These are phyloP conservation scores for Alfaro cultratus DNA, from an alignment of 2,797 vertebrate species.

Conservation along the genomic window DNA sequence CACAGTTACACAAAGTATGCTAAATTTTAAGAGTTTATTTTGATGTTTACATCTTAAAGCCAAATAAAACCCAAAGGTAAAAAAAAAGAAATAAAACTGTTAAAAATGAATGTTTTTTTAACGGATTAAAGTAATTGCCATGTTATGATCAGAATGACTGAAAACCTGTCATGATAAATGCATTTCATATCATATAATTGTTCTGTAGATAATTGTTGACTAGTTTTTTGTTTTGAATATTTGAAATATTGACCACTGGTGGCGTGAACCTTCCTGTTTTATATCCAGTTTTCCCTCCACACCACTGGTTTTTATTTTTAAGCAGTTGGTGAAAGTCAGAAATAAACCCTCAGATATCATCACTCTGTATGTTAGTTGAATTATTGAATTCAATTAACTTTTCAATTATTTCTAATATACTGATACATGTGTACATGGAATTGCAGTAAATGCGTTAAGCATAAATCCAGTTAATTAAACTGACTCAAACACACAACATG, in stretches of 20 bases:
- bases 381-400: neutral
- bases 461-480: neutral
- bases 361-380: neutral
- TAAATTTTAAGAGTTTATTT: neutral
- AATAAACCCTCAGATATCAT: neutral
- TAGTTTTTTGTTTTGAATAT: no score
- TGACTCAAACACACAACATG: neutral
- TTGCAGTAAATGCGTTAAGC: neutral
- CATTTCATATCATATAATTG: no score
- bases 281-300: no score
- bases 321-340: neutral
- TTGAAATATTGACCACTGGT: no score
- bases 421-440: neutral
- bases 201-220: no score
- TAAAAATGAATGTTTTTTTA: neutral
- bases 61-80: neutral
- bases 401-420: neutral
- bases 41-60: neutral
- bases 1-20: neutral
- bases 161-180: neutral
- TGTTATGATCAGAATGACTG: neutral
- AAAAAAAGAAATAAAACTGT: no score
- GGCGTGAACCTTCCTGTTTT: no score
- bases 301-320: no score
- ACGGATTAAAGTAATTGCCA: neutral